These are phyloP conservation scores for Platyura marginata DNA, from an alignment of 1,140 invertebrate species.

Conservation along the genomic window DNA sequence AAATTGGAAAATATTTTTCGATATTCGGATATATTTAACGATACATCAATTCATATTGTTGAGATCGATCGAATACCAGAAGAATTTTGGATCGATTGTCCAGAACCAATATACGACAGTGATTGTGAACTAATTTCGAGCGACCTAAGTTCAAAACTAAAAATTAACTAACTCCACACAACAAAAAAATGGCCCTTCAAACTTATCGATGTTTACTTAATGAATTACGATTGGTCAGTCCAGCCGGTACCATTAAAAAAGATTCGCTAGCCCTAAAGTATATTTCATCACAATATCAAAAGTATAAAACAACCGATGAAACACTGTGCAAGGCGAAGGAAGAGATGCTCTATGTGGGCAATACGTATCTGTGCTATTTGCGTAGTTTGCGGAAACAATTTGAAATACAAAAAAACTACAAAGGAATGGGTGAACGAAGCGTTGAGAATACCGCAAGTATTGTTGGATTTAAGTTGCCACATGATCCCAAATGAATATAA, in stretches of 20 bases:
- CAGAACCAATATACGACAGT: not conserved
- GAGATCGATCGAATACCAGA: not conserved
- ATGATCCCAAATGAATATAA: constrained; percentile 2
- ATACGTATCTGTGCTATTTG: constrained; percentile 59
- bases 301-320: constrained; percentile 56
- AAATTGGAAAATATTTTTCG: constrained; percentile 43
- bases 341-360: constrained; percentile 46
- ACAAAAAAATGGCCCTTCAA: constrained; percentile 12
- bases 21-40: constrained; percentile 50
- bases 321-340: constrained; percentile 60
- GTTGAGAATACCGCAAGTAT: constrained; percentile 58
- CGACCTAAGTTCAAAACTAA: not conserved
- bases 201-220: constrained; percentile 15
- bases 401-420: constrained; percentile 49
- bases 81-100: constrained; percentile 3
- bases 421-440: constrained; percentile 54
- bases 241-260: constrained; percentile 14
- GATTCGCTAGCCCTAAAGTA: constrained; percentile 30
- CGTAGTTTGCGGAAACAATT: constrained; percentile 40
- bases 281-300: constrained; percentile 48
- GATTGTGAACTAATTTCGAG: not conserved
- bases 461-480: constrained; percentile 51
- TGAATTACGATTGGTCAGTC: constrained; percentile 14
- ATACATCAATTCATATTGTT: constrained; percentile 40
- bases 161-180: not conserved